Conservation (phyloP, 2,113 vertebrate species). For the Penelope pileata region DNA sequence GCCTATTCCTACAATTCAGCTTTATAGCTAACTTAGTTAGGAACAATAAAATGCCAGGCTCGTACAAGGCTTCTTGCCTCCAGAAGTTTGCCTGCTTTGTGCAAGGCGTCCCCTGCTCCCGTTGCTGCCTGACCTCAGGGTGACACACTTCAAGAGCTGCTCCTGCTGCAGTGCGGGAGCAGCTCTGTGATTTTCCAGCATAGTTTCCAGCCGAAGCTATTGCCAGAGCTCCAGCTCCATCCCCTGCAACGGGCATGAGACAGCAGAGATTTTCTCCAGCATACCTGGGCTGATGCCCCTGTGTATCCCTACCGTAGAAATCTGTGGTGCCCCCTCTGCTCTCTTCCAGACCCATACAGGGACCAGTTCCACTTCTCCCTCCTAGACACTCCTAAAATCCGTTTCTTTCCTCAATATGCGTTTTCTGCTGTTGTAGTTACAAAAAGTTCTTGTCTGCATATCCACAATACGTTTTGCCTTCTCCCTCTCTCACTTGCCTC, state of each 20-base stretch:
- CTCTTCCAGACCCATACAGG: not conserved
- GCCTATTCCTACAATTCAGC: not conserved
- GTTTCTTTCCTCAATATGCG: not conserved
- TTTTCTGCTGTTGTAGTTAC: not conserved
- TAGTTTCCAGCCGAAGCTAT: not conserved
- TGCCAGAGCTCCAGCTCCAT: not conserved
- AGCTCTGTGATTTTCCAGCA: not conserved
- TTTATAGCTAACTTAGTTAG: not conserved
- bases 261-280: not conserved
- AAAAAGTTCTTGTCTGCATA: not conserved
- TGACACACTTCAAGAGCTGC: not conserved
- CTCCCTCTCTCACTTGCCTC: not conserved
- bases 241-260: not conserved
- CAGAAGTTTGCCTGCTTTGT: not conserved
- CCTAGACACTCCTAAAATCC: not conserved
- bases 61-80: not conserved
- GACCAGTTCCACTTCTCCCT: not conserved
- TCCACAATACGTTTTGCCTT: not conserved
- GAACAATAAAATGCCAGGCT: not conserved
- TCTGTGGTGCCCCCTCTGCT: not conserved
- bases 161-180: not conserved
- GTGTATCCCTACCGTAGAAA: rapidly evolving
- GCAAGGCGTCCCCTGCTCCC: not conserved
- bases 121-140: not conserved
- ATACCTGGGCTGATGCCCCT: not conserved